Evolutionary conservation across 2,797 vertebrate species (phyloP).

Genomic region (Bradypus variegatus): DNA sequence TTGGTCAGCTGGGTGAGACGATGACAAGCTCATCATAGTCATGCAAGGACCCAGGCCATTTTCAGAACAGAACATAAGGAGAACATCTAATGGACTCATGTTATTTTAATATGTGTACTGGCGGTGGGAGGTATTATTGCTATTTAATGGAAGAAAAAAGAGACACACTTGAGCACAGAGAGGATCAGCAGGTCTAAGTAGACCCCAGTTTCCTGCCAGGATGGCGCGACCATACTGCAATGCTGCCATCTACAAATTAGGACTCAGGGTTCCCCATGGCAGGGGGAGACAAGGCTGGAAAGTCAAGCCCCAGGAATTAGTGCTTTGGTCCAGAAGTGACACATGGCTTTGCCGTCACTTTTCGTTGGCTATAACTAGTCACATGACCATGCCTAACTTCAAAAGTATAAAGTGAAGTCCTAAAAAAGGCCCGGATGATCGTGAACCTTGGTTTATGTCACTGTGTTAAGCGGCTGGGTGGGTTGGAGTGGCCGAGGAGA

Average conservation of each 20-base stretch:
- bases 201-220: background rate
- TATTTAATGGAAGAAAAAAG: background rate
- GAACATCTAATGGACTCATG: rapidly evolving
- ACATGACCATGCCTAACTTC: background rate
- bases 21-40: rapidly evolving
- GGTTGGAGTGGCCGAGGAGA: background rate
- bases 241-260: no score
- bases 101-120: background rate
- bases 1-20: background rate
- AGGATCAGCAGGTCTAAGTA: no score
- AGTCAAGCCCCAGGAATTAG: no score
- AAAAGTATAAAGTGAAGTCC: background rate
- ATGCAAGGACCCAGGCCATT: background rate
- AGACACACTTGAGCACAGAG: background rate
- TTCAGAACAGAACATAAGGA: background rate
- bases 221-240: background rate
- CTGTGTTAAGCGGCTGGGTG: background rate
- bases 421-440: background rate
- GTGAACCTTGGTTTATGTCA: no score
- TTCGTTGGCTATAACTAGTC: background rate
- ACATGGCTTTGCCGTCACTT: background rate
- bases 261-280: rapidly evolving
- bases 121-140: background rate
- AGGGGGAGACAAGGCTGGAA: no score
- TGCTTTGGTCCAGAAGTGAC: background rate